Evolutionary conservation across 2,888 invertebrate species (phyloP), one percentile per base, ranked within the genome.

Genomic region (Agrochola lota): DNA sequence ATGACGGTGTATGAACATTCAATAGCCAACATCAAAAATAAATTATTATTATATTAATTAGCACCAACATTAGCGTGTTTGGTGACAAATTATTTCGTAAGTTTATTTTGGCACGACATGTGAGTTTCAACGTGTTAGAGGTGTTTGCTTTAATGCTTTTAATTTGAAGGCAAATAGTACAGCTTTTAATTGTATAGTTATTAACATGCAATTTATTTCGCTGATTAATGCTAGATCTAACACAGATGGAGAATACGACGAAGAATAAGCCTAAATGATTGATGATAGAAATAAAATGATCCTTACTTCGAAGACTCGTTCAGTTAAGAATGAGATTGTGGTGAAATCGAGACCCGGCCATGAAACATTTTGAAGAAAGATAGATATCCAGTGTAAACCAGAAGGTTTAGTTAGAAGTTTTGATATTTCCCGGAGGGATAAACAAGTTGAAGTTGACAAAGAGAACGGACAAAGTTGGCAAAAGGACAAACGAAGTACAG

Each of bases 1-100:
- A 91, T 91, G 89, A 81, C 83, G 83, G 88, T 90, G 89, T 87
- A 87, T 87, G 89, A 87, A 84, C 80, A 87, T 88, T 89, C 80
- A 88, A 89, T 84, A 90, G 91, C 88, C 91, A 91, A 89, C 87
- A 87, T 89, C 81, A 85, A 88, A 87, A 85, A 85, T 85, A 83
- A 77, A 83, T 72, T 26, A 88, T 81, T 86, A 84, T 77, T 84
- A 84, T 81, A 86, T 88, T 86, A 87, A 90, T 90, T 91, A 91
- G 88, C 89, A 89, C 90, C 89, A 89, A 89, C 88, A 86, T 87
- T 85, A 89, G 90, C 88, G 84, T 86, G 85, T 86, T 86, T 86
- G 85, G 86, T 85, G 84, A 85, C 86, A 85, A 86, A 89, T 87
- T 87, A 84, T 85, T 86, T 88, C 85, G 74, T 62, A 84, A 80